phyloP scores from a whole-genome alignment of 2,797 vertebrate species.

The Lithobates sylvaticus region DNA sequence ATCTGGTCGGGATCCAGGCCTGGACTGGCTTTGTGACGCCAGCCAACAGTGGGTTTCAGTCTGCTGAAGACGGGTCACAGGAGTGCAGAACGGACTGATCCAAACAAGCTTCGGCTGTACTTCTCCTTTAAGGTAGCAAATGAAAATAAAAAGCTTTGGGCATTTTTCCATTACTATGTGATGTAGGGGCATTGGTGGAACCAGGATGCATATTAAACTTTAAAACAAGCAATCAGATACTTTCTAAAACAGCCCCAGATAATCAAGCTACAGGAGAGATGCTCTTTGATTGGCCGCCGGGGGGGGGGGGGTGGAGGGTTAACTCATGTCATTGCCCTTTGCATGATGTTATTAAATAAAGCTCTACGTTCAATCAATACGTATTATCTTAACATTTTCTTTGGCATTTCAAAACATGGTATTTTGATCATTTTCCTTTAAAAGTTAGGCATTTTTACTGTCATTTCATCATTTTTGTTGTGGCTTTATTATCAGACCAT shows the following conservation, averaged over 20 bases:
- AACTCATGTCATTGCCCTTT: background rate
- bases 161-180: too few relatives aligned
- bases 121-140: too few relatives aligned
- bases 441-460: background rate
- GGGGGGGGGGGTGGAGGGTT: background rate
- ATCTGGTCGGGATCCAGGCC: too few relatives aligned
- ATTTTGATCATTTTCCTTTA: background rate
- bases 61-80: too few relatives aligned
- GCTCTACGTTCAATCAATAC: background rate
- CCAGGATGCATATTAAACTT: too few relatives aligned
- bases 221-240: background rate
- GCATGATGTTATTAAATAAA: background rate
- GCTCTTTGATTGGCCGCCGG: background rate
- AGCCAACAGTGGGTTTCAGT: too few relatives aligned
- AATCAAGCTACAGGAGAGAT: background rate
- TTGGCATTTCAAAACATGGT: background rate
- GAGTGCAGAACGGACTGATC: too few relatives aligned
- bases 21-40: too few relatives aligned
- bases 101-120: too few relatives aligned
- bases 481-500: constrained; percentile 7
- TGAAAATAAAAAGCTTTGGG: too few relatives aligned
- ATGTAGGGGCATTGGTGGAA: too few relatives aligned
- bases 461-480: background rate
- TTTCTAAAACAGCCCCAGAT: too few relatives aligned
- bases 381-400: background rate